Conservation (phyloP, 2,888 invertebrate genomes). For the Yponomeuta plumbellus region DNA sequence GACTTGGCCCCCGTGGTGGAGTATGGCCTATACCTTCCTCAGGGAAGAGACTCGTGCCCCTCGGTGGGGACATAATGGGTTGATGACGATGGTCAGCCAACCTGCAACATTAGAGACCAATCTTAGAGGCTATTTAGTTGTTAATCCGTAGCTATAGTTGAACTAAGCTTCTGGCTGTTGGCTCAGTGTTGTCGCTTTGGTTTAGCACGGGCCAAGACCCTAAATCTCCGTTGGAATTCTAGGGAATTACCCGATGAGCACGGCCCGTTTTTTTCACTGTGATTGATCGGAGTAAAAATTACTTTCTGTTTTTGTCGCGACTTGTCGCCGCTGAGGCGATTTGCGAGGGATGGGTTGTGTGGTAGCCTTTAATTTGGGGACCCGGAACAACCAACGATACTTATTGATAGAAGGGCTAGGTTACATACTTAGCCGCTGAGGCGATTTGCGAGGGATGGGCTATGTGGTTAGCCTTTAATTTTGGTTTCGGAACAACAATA, state of each 20-base stretch:
- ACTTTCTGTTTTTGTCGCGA: conserved; percentile 54
- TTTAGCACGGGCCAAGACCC: conserved; percentile 64
- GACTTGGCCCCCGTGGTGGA: no score
- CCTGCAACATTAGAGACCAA: no score
- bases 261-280: conserved; percentile 60
- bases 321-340: not conserved
- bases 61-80: no score
- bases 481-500: not conserved
- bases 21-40: no score
- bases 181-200: conserved; percentile 21
- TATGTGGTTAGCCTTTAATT: not conserved
- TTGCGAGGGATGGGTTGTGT: not conserved
- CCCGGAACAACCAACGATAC: not conserved
- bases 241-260: conserved; percentile 69
- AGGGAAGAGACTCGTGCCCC: no score
- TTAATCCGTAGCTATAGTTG: not conserved
- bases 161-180: not conserved
- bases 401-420: not conserved
- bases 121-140: no score
- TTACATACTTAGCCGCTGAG: not conserved
- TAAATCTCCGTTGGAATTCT: conserved; percentile 73
- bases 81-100: no score
- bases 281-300: conserved; percentile 74
- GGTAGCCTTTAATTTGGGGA: not conserved
- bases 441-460: not conserved